Base-by-base conservation (phyloP, 2,797 vertebrate genomes). In the Sphenopsis melanotis region DNA sequence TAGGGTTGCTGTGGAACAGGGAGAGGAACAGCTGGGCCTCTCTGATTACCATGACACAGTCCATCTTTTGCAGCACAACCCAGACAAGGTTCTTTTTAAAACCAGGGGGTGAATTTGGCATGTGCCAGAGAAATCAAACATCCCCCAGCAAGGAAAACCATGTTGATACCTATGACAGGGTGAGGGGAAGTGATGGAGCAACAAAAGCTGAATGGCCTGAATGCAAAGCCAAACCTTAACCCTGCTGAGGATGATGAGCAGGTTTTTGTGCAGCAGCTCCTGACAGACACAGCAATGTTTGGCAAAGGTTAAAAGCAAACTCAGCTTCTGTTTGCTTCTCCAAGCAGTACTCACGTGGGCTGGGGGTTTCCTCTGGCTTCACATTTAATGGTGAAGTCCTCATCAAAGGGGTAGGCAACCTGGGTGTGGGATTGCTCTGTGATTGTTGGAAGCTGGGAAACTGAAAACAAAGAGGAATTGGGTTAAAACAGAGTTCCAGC, bases 281-380 rank as follows among this genome's bases (percentile, higher is more conserved):
- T 37, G 65, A 57, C 36, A 65, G 61, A 18, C 44, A 64, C 15
- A 53, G 6, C 11, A 1, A 4, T 2, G 34, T 19, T 6, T 76
- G 63, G 70, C 56, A 57, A 75, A 63, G 23, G 50, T 15, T 34
- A 42, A 88, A 79, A 77, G 49, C 36, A 66, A 77, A 44, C 7
- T 15, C 32, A 10, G 7, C 24, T 19, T 18, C 76, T 83, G 29
- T 39, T 66, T 22, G 53, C 32, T 60, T 18, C 77, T 36, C 42
- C 52, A 41, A 68, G 60, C 78, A 21, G 57, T 83, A 98, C 99
- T 99, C 98, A 99, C 99, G 41, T 97, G 94, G 99, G 99, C 82
- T 98, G 96, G 3, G 99, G 99, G 85, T 99, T 99, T 91, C 99
- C 99, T 98, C 98, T 99, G 74, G 99, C 99, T 96, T 99, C 98